phyloP scores from a whole-genome alignment of 1,140 invertebrate genomes.

The Colletes latitarsis region DNA sequence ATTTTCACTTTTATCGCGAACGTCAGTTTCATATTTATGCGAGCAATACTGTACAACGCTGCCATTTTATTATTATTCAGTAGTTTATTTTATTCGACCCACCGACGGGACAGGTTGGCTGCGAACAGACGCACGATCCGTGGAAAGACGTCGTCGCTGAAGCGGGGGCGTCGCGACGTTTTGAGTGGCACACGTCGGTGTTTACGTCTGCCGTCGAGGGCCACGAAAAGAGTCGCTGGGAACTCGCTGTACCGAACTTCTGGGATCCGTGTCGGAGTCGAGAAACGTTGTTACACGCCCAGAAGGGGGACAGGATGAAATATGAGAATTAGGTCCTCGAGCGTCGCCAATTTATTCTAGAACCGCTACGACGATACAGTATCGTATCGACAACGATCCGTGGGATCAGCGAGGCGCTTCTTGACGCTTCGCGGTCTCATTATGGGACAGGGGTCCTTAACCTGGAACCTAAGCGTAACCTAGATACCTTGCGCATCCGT shows the following conservation, averaged over 20 bases:
- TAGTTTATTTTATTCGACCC: no score
- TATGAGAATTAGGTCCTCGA: conserved; percentile 25
- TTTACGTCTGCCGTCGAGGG: conserved; percentile 46
- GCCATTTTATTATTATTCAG: no score
- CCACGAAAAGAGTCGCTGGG: conserved; percentile 25
- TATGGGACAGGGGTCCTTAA: no score
- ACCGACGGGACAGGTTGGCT: no score
- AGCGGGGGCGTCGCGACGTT: background rate
- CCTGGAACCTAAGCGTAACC: no score
- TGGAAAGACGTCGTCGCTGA: no score
- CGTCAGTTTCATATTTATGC: no score
- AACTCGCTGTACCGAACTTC: conserved; percentile 23
- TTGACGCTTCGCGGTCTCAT: background rate
- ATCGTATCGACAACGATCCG: background rate
- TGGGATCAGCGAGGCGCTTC: background rate
- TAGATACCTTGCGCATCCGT: no score
- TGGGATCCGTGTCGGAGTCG: background rate
- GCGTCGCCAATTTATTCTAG: conserved; percentile 2
- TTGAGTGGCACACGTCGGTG: conserved; percentile 48
- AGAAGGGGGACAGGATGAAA: conserved; percentile 14
- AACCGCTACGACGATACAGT: background rate
- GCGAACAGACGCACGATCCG: background rate
- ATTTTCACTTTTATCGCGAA: no score
- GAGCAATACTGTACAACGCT: no score
- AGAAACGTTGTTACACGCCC: background rate